These are phyloP conservation scores for Drosophila rellima DNA, from an alignment of 2,888 invertebrate species.

Conservation along the genomic window DNA sequence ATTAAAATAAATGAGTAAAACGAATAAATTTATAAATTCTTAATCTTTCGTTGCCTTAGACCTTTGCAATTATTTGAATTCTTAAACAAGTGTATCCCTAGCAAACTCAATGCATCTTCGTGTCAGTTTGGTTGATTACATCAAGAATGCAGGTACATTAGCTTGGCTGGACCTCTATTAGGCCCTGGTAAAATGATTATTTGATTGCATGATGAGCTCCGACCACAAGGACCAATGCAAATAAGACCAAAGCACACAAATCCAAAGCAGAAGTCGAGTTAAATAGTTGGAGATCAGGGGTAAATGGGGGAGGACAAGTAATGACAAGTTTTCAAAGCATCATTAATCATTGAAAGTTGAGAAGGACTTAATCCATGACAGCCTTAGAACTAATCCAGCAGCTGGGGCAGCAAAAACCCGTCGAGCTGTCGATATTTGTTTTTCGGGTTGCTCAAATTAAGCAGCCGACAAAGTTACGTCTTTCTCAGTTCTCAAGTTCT, in stretches of 20 bases:
- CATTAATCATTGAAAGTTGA: constrained; percentile 77
- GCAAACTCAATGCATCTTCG: constrained; percentile 17
- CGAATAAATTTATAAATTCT: not conserved
- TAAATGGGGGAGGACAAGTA: constrained; percentile 25
- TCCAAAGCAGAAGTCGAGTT: constrained; percentile 9
- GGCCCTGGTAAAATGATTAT: constrained; percentile 19
- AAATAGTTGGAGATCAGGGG: not conserved
- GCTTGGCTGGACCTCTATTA: not conserved
- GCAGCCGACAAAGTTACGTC: constrained; percentile 63
- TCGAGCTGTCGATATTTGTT: constrained; percentile 73
- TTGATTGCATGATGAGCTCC: constrained; percentile 41
- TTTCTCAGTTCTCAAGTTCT: constrained; percentile 3
- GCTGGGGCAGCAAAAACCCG: constrained; percentile 19
- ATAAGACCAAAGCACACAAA: constrained; percentile 25
- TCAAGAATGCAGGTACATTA: constrained; percentile 41
- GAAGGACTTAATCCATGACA: constrained; percentile 70
- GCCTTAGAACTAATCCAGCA: constrained; percentile 46
- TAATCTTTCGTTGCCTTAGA: no score
- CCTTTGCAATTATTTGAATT: not conserved
- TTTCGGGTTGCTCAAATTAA: constrained; percentile 67
- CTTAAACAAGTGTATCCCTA: not conserved
- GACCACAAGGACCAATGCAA: constrained; percentile 38
- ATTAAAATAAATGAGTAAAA: not conserved
- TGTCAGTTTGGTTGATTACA: constrained; percentile 42
- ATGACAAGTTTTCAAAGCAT: constrained; percentile 74